Evolutionary conservation across 2,113 vertebrate genomes (phyloP), one percentile per base, ranked within the genome.

Genomic region (Callionymus lyra): DNA sequence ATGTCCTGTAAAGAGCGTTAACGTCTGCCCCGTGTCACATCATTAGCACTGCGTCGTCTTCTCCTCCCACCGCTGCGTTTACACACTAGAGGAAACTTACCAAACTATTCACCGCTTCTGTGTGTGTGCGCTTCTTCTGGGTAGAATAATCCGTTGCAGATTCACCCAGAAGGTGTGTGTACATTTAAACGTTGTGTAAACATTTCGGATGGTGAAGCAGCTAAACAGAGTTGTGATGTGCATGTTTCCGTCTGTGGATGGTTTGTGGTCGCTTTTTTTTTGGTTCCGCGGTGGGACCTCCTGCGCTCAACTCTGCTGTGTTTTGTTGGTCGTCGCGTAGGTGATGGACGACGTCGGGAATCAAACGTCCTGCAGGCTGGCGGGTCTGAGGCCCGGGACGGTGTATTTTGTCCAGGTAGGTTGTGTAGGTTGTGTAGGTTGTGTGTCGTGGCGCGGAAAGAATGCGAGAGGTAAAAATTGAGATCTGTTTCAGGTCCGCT

Each of bases 301-400:
- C 70, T 40, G 41, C 18, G 4, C 46, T 66, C 50, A 54, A 2
- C 38, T 18, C 44, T 37, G 58, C 52, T 66, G 40, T 59, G 47
- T 67, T 31, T 50, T 39, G 14, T 39, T 34, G 1, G 32, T 42
- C 31, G 41, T 1, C n/a, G 0, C 10, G 6, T 74, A 98, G 94
- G 90, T 98, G 21, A 93, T 98, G 72, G 90, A 97, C 1, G 92
- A 98, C 0, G 88, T 95, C 33, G 92, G 94, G 51, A 98, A 98
- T 73, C 92, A 97, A 80, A 98, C 94, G 0, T 94, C 92, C 0
- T 98, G 94, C 15, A 87, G 93, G 41, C 71, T 98, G 70, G 94
- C 94, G 0, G 94, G 94, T 15, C 84, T 98, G 38, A 86, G 90
- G 46, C 84, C 92, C 0, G 93, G 94, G 53, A 97, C 94, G 0